Conservation (phyloP, 2,113 vertebrate species). For the Engraulis encrasicolus region DNA sequence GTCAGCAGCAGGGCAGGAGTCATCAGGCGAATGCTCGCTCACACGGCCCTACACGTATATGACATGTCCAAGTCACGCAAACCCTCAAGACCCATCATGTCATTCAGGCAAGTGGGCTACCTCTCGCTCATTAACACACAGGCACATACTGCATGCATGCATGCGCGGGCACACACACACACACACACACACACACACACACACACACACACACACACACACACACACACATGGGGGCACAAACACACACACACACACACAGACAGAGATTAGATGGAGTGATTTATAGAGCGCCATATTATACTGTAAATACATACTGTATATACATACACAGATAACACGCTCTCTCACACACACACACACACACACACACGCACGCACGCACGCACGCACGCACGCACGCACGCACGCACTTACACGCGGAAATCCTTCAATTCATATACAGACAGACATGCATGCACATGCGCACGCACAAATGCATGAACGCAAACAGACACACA, state of each 20-base stretch:
- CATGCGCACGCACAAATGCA: too few species aligned
- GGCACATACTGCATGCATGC: too few species aligned
- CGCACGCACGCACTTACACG: background rate
- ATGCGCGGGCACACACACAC: slow-evolving; percentile 36
- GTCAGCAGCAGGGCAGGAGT: slow-evolving; percentile 26
- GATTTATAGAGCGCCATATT: too few species aligned
- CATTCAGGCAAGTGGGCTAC: slow-evolving; percentile 44
- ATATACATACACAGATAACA: too few species aligned
- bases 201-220: too few species aligned
- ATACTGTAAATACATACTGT: too few species aligned
- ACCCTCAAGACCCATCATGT: slow-evolving; percentile 25
- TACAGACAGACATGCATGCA: slow-evolving; percentile 23
- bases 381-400: background rate
- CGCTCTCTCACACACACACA: slow-evolving; percentile 39
- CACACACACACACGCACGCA: slow-evolving; percentile 34
- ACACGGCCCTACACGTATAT: slow-evolving; percentile 53
- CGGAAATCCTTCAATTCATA: too few species aligned
- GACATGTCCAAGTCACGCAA: slow-evolving; percentile 43
- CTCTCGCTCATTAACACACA: slow-evolving; percentile 21
- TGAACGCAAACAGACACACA: too few species aligned
- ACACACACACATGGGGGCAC: background rate
- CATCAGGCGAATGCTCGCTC: slow-evolving; percentile 45
- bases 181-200: background rate
- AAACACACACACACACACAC: slow-evolving; percentile 34
- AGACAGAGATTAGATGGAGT: too few species aligned